Percentiles rank a stretch among this genome's conserved stretches.
These are phyloP conservation scores for Lasiommata megera DNA, from an alignment of 2,888 invertebrate genomes.

Conservation along the genomic window DNA sequence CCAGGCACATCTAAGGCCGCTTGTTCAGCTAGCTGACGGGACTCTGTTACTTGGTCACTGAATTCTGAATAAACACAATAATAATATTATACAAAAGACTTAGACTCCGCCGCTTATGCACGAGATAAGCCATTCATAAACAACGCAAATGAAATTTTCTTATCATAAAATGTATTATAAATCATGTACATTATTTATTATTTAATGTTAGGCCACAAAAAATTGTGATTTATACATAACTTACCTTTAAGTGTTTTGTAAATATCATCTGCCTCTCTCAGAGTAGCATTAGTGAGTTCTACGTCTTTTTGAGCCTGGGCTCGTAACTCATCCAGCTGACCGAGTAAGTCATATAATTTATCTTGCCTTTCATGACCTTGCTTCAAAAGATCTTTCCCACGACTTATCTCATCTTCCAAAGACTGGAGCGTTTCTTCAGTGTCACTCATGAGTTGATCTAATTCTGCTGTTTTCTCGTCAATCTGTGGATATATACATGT, in stretches of 20 bases:
- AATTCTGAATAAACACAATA: constrained; percentile 82
- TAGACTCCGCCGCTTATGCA: too few relatives aligned
- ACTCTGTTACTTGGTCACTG: constrained; percentile 93
- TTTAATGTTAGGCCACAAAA: too few relatives aligned
- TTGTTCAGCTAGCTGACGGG: constrained; percentile 89
- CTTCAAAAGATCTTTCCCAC: constrained; percentile 86
- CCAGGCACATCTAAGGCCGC: constrained; percentile 88
- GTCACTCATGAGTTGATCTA: constrained; percentile 74
- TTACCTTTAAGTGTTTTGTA: constrained; percentile 86
- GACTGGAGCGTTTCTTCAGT: constrained; percentile 82
- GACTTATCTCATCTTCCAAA: constrained; percentile 83
- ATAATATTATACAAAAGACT: too few relatives aligned
- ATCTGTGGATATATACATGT: constrained; percentile 65
- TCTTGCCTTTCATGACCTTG: constrained; percentile 83
- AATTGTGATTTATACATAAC: constrained; percentile 10
- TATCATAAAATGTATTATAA: too few relatives aligned
- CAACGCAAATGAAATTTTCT: too few relatives aligned
- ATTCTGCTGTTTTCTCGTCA: constrained; percentile 66
- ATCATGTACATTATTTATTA: too few relatives aligned
- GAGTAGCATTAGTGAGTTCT: constrained; percentile 87
- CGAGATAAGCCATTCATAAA: too few relatives aligned
- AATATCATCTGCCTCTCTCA: constrained; percentile 83
- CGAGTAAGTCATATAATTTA: constrained; percentile 88
- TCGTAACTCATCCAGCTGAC: constrained; percentile 88
- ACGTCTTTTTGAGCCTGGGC: constrained; percentile 92